Conservation (phyloP, 2,113 vertebrate genomes). For the Eurypyga helias region DNA sequence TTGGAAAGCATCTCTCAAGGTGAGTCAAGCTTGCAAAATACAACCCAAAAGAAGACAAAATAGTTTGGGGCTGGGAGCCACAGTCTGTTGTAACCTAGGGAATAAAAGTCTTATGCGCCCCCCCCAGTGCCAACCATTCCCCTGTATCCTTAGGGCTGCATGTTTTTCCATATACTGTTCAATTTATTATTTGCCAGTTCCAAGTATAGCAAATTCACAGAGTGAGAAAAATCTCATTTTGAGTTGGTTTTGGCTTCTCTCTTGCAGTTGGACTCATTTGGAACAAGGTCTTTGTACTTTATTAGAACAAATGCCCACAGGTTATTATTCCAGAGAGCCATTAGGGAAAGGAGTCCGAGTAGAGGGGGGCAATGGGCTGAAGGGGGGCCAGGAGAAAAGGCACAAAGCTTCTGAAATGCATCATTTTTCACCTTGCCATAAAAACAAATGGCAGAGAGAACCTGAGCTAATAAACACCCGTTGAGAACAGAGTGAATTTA, state of each 20-base stretch:
- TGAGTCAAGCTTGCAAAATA: neutral
- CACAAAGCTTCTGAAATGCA: conserved; percentile 18
- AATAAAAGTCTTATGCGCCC: neutral
- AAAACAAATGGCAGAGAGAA: conserved; percentile 1
- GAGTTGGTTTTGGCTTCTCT: conserved; percentile 39
- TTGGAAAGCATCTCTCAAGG: neutral
- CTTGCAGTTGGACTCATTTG: neutral
- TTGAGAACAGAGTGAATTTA: neutral
- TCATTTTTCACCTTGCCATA: neutral
- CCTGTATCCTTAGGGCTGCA: neutral
- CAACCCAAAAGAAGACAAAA: neutral
- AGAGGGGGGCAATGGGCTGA: neutral
- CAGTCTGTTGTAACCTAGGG: neutral
- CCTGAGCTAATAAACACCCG: conserved; percentile 22
- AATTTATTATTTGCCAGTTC: conserved; percentile 16
- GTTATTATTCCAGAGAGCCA: conserved; percentile 11
- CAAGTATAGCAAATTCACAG: conserved; percentile 32
- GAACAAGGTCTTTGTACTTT: conserved; percentile 15
- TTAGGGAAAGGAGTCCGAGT: neutral
- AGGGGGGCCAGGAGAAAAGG: neutral
- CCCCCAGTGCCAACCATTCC: neutral
- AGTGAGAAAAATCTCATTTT: conserved; percentile 41
- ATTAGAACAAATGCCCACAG: conserved; percentile 12
- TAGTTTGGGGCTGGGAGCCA: neutral
- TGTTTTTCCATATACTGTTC: neutral